These are phyloP conservation scores for Gopherus flavomarginatus DNA, from an alignment of 2,113 vertebrate genomes.

Conservation along the genomic window DNA sequence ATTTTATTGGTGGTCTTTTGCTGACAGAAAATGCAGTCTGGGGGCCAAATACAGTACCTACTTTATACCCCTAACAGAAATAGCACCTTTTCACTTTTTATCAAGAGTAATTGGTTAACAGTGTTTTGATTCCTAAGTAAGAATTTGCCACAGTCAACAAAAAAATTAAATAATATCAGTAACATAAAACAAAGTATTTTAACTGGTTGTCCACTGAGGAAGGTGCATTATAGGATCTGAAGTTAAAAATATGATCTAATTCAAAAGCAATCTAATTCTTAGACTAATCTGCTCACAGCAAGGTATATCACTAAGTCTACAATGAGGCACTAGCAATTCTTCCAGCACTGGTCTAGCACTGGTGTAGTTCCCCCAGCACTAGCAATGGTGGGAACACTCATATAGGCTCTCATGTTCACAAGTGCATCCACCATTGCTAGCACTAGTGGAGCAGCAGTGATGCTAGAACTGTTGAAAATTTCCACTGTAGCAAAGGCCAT, in stretches of 20 bases:
- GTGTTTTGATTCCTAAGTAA: neutral
- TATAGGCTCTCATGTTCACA: neutral
- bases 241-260: neutral
- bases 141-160: neutral
- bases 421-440: neutral
- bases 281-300: neutral
- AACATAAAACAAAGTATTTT: neutral
- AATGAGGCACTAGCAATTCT: neutral
- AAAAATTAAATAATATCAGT: neutral
- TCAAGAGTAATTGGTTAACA: neutral
- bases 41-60: neutral
- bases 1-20: neutral
- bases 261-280: neutral
- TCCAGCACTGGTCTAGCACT: neutral
- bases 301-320: neutral
- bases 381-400: neutral
- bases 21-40: neutral
- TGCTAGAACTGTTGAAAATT: neutral
- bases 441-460: neutral
- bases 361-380: neutral
- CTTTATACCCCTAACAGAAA: neutral
- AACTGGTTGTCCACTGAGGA: neutral
- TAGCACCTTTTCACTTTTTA: neutral
- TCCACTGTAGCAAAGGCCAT: neutral
- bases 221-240: neutral